Conservation (phyloP, 2,888 invertebrate genomes). For the Ormyrus thymus region DNA sequence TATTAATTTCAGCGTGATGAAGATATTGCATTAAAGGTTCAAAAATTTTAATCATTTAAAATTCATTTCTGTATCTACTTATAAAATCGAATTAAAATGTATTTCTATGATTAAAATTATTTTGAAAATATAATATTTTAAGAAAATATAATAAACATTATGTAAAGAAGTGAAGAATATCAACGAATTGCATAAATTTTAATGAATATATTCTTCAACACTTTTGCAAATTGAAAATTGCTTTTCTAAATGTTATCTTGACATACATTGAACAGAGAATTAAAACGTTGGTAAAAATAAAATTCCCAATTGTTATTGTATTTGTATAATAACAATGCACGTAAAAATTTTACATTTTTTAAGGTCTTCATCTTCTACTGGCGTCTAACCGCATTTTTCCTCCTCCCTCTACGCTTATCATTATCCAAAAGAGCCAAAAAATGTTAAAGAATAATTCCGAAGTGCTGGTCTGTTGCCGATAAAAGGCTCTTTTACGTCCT, state of each 20-base stretch:
- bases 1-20: conserved; percentile 1
- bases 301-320: no score
- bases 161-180: not conserved
- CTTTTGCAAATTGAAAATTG: no score
- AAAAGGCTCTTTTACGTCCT: conserved; percentile 25
- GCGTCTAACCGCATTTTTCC: not conserved
- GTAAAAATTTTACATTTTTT: conserved; percentile 27
- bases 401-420: not conserved
- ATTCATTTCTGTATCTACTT: not conserved
- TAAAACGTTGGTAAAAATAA: no score
- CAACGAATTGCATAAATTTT: no score
- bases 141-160: not conserved
- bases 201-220: no score
- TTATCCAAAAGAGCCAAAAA: conserved; percentile 21
- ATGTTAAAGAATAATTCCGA: conserved; percentile 22
- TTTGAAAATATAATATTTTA: not conserved
- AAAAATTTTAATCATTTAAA: not conserved
- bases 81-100: not conserved
- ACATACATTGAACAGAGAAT: no score
- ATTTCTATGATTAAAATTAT: not conserved
- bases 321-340: not conserved
- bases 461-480: conserved; percentile 36
- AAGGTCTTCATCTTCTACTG: not conserved
- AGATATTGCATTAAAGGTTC: not conserved
- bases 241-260: no score